These are phyloP conservation scores for Callorhinus ursinus DNA, from an alignment of 2,113 vertebrate genomes.

Conservation along the genomic window DNA sequence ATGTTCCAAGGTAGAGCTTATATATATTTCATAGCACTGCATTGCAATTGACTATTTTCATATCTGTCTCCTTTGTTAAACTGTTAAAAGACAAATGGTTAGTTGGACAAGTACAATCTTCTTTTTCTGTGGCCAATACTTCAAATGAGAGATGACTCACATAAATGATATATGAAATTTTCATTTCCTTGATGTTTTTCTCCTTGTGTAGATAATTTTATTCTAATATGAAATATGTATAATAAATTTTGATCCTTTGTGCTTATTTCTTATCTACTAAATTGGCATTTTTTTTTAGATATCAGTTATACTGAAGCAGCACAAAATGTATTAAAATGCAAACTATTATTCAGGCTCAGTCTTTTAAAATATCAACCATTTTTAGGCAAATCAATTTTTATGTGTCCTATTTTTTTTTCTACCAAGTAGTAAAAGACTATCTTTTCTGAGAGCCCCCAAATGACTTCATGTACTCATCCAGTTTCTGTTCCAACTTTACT, in stretches of 20 bases:
- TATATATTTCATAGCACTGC: not conserved
- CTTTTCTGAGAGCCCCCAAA: constrained; percentile 65
- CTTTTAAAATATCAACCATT: not conserved
- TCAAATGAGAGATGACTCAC: constrained; percentile 58
- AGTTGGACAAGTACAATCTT: not conserved
- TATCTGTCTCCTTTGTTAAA: not conserved
- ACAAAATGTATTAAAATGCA: constrained; percentile 23
- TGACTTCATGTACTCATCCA: constrained; percentile 45
- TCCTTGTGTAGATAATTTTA: constrained; percentile 43
- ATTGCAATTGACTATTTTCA: not conserved
- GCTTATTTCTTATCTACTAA: constrained; percentile 28
- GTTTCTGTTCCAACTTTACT: constrained; percentile 66
- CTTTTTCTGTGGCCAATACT: not conserved
- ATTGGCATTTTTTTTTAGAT: not conserved
- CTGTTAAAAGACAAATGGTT: not conserved
- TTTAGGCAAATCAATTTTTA: constrained; percentile 34
- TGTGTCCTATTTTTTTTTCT: constrained; percentile 49
- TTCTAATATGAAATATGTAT: not conserved
- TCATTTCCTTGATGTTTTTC: constrained; percentile 41
- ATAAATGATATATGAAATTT: constrained; percentile 18
- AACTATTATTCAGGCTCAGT: not conserved
- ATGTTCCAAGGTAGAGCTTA: not conserved
- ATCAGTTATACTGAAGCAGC: not conserved
- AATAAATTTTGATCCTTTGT: not conserved
- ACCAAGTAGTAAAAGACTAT: constrained; percentile 29